A percentile compares a stretch with the other conserved stretches of the same genome.
Conservation (phyloP, 2,113 vertebrate species). For the Lota lota region DNA sequence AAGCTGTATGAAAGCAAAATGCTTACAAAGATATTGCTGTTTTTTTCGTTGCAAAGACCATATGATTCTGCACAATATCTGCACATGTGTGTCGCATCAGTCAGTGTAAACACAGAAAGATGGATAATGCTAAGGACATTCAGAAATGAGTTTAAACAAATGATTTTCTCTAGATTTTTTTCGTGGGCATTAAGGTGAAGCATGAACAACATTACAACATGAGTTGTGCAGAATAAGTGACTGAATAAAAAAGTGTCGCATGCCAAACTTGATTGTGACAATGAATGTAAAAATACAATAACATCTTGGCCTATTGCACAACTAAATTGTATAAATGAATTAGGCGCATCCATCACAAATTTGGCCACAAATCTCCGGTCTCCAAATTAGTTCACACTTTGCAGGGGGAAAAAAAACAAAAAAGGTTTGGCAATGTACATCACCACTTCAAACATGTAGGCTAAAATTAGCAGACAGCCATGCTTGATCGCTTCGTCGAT, state of each 20-base stretch:
- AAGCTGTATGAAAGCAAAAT: too few species aligned
- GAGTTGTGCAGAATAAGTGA: slow-evolving; percentile 18
- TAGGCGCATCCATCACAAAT: slow-evolving; percentile 14
- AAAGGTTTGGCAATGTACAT: slow-evolving; percentile 47
- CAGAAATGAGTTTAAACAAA: slow-evolving; percentile 7
- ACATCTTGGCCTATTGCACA: too few species aligned
- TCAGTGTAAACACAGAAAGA: too few species aligned
- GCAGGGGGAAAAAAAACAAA: slow-evolving; percentile 20
- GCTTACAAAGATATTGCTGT: too few species aligned
- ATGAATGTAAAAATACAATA: slow-evolving; percentile 22
- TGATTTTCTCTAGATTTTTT: slow-evolving; percentile 21
- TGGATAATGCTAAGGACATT: too few species aligned
- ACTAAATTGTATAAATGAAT: background rate
- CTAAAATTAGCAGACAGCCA: slow-evolving; percentile 59
- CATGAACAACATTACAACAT: slow-evolving; percentile 29
- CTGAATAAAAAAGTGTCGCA: slow-evolving; percentile 12
- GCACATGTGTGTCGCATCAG: too few species aligned
- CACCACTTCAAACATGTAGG: slow-evolving; percentile 55
- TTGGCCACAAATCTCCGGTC: slow-evolving; percentile 36
- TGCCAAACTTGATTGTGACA: slow-evolving; percentile 36
- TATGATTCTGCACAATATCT: too few species aligned
- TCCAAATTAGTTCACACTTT: slow-evolving; percentile 25
- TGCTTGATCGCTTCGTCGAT: slow-evolving; percentile 52
- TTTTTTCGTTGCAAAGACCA: too few species aligned
- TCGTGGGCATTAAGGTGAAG: slow-evolving; percentile 6